These are phyloP conservation scores for Zaprionus inermis DNA, from an alignment of 1,140 invertebrate species.

Conservation along the genomic window DNA sequence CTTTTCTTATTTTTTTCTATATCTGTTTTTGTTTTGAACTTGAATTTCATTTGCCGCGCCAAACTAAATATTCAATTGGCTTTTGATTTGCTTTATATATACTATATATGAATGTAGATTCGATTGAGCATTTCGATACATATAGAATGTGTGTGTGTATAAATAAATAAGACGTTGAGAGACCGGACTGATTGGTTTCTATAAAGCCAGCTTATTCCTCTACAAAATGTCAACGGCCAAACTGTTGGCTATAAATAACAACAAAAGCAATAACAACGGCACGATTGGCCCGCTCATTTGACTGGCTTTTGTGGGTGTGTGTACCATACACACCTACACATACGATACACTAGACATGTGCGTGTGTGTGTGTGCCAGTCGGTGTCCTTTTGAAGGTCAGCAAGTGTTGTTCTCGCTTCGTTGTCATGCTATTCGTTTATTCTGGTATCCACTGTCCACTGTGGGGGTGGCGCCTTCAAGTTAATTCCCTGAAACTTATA, in stretches of 20 bases:
- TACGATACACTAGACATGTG: not conserved
- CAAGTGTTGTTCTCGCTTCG: constrained; percentile 54
- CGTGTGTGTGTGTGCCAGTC: constrained; percentile 37
- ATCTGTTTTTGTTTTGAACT: constrained; percentile 54
- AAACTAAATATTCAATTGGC: constrained; percentile 32
- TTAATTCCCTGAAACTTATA: constrained; percentile 14
- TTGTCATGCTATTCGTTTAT: constrained; percentile 59
- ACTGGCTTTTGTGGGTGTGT: constrained; percentile 32
- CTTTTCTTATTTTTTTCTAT: constrained; percentile 33
- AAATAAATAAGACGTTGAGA: constrained; percentile 41
- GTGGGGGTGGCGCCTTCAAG: constrained; percentile 14
- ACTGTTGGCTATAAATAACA: constrained; percentile 69
- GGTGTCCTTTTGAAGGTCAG: constrained; percentile 83
- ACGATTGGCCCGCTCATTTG: constrained; percentile 36
- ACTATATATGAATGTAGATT: not conserved
- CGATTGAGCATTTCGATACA: constrained; percentile 8
- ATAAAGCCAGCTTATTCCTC: constrained; percentile 40
- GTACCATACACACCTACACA: constrained; percentile 6
- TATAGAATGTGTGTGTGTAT: constrained; percentile 13
- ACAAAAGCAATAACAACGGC: constrained; percentile 16
- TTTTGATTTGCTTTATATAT: constrained; percentile 11
- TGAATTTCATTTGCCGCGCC: constrained; percentile 63
- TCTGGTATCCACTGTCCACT: constrained; percentile 49
- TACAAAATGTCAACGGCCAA: constrained; percentile 75
- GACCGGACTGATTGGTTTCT: constrained; percentile 32